Conservation (phyloP, 92 coral and sea anemone genomes). For the Chrysogorgia sp. region DNA sequence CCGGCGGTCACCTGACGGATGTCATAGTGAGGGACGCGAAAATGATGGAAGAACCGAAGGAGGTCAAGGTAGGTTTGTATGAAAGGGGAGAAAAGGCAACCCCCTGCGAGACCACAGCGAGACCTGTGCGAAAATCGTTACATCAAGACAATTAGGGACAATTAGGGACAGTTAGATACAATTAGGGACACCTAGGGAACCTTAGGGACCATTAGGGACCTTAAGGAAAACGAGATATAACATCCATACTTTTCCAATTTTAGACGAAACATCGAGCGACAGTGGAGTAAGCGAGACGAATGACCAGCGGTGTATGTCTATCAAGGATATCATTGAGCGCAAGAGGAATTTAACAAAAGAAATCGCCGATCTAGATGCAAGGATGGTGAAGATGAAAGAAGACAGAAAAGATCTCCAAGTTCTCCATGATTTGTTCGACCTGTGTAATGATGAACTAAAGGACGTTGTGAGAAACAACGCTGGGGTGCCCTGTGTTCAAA, state of each 20-base stretch:
- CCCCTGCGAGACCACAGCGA: not conserved
- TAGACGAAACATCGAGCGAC: slow-evolving; percentile 53
- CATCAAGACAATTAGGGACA: no score
- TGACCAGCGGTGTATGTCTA: slow-evolving; percentile 71
- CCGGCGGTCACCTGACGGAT: slow-evolving; percentile 3
- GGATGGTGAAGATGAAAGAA: slow-evolving; percentile 71
- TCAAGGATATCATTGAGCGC: slow-evolving; percentile 76
- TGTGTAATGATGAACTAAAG: slow-evolving; percentile 74
- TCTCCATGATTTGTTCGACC: slow-evolving; percentile 64
- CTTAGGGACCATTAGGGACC: not conserved
- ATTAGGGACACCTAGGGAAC: no score
- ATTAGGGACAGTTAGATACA: no score
- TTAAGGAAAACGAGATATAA: not conserved
- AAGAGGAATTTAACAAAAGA: slow-evolving; percentile 67
- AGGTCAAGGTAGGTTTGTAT: slow-evolving; percentile 4
- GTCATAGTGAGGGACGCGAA: not conserved
- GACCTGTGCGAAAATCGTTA: not conserved
- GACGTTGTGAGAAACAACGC: slow-evolving; percentile 77
- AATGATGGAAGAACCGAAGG: not conserved
- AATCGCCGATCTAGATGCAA: slow-evolving; percentile 74
- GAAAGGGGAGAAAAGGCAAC: not conserved
- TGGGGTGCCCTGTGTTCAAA: slow-evolving; percentile 89
- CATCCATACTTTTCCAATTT: not conserved
- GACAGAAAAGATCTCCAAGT: slow-evolving; percentile 70
- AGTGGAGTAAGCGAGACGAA: slow-evolving; percentile 46